Conservation (phyloP, 2,113 vertebrate species). For the Narcine bancroftii region DNA sequence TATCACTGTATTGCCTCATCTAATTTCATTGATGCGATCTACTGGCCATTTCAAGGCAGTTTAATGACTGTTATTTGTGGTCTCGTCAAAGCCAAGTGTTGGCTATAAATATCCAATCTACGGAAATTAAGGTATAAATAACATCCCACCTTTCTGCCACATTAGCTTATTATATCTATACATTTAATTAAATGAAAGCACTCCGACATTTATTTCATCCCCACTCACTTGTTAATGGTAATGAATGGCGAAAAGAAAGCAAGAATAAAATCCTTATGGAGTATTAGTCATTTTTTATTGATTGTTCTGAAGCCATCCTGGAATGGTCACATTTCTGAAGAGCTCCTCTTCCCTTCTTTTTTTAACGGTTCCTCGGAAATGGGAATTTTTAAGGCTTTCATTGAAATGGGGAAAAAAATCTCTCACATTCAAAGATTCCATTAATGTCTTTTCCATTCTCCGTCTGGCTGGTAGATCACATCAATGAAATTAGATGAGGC, state of each 20-base stretch:
- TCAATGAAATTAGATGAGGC: slow-evolving; percentile 81
- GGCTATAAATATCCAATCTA: slow-evolving; percentile 70
- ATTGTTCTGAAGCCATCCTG: slow-evolving; percentile 51
- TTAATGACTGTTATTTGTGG: slow-evolving; percentile 91
- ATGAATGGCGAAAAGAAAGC: slow-evolving; percentile 55
- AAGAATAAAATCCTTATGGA: slow-evolving; percentile 47
- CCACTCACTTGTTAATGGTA: slow-evolving; percentile 74
- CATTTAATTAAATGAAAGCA: slow-evolving; percentile 95
- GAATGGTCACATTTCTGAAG: neutral
- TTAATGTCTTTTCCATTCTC: neutral
- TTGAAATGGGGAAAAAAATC: neutral
- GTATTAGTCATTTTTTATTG: slow-evolving; percentile 50
- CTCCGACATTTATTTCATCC: slow-evolving; percentile 82
- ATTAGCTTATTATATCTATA: slow-evolving; percentile 84
- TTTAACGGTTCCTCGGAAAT: neutral
- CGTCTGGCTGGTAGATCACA: slow-evolving; percentile 66
- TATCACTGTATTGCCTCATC: slow-evolving; percentile 63
- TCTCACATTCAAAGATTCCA: neutral
- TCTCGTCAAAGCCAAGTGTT: slow-evolving; percentile 70
- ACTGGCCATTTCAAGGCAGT: slow-evolving; percentile 71
- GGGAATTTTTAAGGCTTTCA: neutral
- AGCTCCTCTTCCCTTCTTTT: neutral
- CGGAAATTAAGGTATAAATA: slow-evolving; percentile 75
- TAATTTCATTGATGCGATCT: slow-evolving; percentile 83
- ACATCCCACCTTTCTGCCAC: slow-evolving; percentile 57